A percentile compares a stretch with the other conserved stretches of the same genome.
Evolutionary conservation across 2,113 vertebrate genomes (phyloP).

Genomic region (Empidonax traillii): DNA sequence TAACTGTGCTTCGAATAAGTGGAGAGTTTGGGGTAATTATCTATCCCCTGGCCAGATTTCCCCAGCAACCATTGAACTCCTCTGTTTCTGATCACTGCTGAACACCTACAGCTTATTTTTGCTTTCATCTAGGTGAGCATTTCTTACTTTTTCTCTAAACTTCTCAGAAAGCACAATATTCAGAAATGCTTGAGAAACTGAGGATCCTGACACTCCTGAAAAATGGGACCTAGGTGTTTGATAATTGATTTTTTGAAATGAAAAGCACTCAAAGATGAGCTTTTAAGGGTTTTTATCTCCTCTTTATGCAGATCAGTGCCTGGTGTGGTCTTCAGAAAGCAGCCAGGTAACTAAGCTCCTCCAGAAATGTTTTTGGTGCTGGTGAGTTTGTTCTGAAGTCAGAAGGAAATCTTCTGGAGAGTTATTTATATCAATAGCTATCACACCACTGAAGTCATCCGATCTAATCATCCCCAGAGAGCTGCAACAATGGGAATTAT

Average conservation of each 20-base stretch:
- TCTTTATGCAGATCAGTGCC: neutral
- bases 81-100: neutral
- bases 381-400: neutral
- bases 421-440: constrained; percentile 47
- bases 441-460: constrained; percentile 13
- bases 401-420: constrained; percentile 26
- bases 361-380: neutral
- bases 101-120: neutral
- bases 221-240: neutral
- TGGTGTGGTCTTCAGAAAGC: neutral
- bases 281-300: neutral
- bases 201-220: neutral
- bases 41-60: neutral
- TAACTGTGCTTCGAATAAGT: neutral
- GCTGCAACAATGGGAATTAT: constrained; percentile 36
- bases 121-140: neutral
- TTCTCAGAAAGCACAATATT: neutral
- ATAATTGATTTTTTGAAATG: neutral
- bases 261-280: neutral
- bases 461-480: constrained; percentile 3
- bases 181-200: neutral
- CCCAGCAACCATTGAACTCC: neutral
- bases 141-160: neutral
- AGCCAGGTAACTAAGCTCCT: neutral
- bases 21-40: neutral